Evolutionary conservation across 2,797 vertebrate species (phyloP).

Genomic region (Gallirallus australis): DNA sequence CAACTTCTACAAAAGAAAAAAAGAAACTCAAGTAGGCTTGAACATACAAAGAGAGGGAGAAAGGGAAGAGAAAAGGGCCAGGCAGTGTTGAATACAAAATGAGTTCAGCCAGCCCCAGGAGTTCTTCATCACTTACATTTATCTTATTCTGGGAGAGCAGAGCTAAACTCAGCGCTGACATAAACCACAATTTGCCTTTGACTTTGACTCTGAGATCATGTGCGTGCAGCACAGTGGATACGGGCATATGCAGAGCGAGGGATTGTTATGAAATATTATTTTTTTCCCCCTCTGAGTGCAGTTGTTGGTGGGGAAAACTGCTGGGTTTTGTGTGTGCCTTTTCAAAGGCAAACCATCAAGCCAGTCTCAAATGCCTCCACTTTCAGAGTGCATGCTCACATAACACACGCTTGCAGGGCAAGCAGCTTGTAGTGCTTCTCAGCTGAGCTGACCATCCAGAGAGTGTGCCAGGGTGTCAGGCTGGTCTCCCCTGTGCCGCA

Average conservation of each 20-base stretch:
- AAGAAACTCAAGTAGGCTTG: conserved; percentile 93
- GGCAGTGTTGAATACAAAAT: conserved; percentile 87
- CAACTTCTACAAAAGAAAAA: conserved; percentile 90
- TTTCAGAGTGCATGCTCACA: accelerated
- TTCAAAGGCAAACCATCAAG: not conserved
- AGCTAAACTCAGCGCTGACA: conserved; percentile 70
- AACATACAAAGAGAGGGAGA: conserved; percentile 83
- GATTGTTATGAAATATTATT: conserved; percentile 10
- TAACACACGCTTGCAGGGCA: not conserved
- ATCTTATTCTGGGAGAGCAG: conserved; percentile 78
- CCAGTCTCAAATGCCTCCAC: not conserved
- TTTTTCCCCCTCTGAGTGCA: not conserved
- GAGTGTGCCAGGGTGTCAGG: not conserved
- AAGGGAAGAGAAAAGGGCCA: conserved; percentile 78
- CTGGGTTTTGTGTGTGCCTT: not conserved
- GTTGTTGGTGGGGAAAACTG: not conserved
- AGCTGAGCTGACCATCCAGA: accelerated
- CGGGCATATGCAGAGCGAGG: not conserved
- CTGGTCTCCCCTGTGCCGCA: accelerated
- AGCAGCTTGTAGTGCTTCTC: not conserved
- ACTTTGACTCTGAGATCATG: conserved; percentile 70
- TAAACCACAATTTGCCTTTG: conserved; percentile 78
- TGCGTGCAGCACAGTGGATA: not conserved
- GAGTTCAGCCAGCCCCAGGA: conserved; percentile 85
- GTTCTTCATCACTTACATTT: conserved; percentile 81